phyloP scores from a whole-genome alignment of 23 tunicate species.

The Ciona savignyi region DNA sequence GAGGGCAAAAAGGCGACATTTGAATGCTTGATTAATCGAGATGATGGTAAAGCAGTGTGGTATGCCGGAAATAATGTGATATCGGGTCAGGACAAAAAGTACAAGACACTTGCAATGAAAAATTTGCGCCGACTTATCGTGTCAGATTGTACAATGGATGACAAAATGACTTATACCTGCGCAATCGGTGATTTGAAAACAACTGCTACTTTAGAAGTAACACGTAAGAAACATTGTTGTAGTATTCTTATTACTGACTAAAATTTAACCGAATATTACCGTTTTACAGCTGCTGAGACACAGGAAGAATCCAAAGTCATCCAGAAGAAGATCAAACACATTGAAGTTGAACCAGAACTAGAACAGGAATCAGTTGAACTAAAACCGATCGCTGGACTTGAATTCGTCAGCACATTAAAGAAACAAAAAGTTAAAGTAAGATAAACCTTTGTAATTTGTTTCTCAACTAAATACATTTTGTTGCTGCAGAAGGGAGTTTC shows the following conservation, averaged over 20 bases:
- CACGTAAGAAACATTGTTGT: slow-evolving; percentile 23
- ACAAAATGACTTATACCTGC: slow-evolving; percentile 39
- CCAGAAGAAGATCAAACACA: slow-evolving; percentile 72
- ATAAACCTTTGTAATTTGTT: too few relatives aligned
- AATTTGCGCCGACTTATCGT: slow-evolving; percentile 61
- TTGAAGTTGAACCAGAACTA: slow-evolving; percentile 43
- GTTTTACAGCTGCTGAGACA: slow-evolving; percentile 45
- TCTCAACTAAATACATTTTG: neutral
- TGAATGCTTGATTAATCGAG: slow-evolving; percentile 64
- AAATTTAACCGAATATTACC: too few relatives aligned
- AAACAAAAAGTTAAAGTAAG: slow-evolving; percentile 22
- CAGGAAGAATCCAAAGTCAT: slow-evolving; percentile 36
- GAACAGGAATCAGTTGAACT: slow-evolving; percentile 42
- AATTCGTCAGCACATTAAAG: slow-evolving; percentile 27
- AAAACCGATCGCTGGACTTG: slow-evolving; percentile 66
- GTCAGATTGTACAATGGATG: slow-evolving; percentile 34
- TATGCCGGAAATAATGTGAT: slow-evolving; percentile 50
- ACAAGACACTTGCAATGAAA: slow-evolving; percentile 48
- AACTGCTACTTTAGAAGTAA: slow-evolving; percentile 34
- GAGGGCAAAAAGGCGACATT: slow-evolving; percentile 89
- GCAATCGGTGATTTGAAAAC: slow-evolving; percentile 37
- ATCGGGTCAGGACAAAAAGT: slow-evolving; percentile 60
- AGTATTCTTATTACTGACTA: neutral
- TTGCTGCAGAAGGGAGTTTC: slow-evolving; percentile 2
- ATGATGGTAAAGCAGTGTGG: slow-evolving; percentile 64